Percentiles rank a stretch among this genome's conserved stretches.
phyloP scores from a whole-genome alignment of 2,888 invertebrate species.

The Mellilla xanthometata region DNA sequence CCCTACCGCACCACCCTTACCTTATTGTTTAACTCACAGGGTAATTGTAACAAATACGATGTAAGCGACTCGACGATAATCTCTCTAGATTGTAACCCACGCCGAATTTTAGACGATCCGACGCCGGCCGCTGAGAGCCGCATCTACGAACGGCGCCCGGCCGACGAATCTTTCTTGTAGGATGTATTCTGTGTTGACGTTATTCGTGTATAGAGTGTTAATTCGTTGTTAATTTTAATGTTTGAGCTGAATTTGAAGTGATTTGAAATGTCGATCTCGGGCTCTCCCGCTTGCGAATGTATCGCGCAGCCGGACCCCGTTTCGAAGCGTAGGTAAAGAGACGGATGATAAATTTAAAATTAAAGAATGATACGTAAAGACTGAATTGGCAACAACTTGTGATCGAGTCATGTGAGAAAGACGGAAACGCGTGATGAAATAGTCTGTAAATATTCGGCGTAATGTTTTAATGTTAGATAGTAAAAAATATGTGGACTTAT shows the following conservation, averaged over 20 bases:
- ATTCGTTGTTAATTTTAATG: constrained; percentile 20
- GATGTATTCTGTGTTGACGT: constrained; percentile 14
- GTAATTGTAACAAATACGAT: constrained; percentile 51
- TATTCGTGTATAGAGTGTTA: constrained; percentile 15
- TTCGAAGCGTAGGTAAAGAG: constrained; percentile 16
- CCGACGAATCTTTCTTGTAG: constrained; percentile 5
- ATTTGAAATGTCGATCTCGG: constrained; percentile 17
- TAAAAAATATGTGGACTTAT: constrained; percentile 50
- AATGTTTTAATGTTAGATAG: constrained; percentile 47
- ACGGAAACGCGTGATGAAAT: constrained; percentile 56
- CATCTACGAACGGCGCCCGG: background rate
- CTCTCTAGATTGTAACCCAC: constrained; percentile 17
- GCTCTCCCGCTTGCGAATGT: constrained; percentile 9
- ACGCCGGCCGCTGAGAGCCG: constrained; percentile 22
- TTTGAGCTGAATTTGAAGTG: constrained; percentile 13
- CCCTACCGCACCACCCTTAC: constrained; percentile 41
- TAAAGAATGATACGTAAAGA: constrained; percentile 62
- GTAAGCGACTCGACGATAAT: constrained; percentile 19
- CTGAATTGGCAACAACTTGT: constrained; percentile 77
- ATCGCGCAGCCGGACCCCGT: constrained; percentile 1
- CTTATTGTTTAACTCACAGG: constrained; percentile 72
- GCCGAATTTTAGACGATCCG: constrained; percentile 20
- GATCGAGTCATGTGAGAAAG: constrained; percentile 46
- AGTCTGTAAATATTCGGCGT: constrained; percentile 46
- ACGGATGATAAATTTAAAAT: constrained; percentile 22